Base-by-base conservation (phyloP, 2,888 invertebrate species). In the Pecten maximus region DNA sequence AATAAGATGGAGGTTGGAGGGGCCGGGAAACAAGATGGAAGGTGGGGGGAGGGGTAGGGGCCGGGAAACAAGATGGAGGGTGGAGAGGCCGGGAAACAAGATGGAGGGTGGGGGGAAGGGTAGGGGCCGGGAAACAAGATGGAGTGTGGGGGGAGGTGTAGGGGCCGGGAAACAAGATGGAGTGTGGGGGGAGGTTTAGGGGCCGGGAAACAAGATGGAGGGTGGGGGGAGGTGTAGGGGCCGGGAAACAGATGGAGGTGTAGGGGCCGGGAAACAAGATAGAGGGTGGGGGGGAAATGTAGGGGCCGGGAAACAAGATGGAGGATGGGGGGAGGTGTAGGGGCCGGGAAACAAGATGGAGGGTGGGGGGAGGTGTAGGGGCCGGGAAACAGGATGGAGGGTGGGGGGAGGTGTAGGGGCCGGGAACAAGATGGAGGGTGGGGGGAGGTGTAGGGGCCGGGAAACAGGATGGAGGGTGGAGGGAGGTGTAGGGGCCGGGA, bases 401-500 rank as follows among this genome's bases (percentile, higher is more conserved):
- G 23, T 86, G 89, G 40, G 89, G 40, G 15, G 89, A 89, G 74
- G 40, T 54, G 40, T 60, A 60, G 90, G 90, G 88, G 40, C 40
- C 39, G 23, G 90, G 88, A 35, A 28, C 15, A 35, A 91, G 87
- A 40, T 91, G 40, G 54, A 90, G 89, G 40, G 87, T n/a, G n/a
- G 48, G 28, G 28, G 40, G 28, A 28, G 54, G 40, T 44, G 40
- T 89, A 89, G 89, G 44, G 40, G 48, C 23, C 40, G 44, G 28
- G 88, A 40, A 23, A 4, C 28, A 23, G 44, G 60, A 60, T 40
- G 60, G 39, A 87, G 40, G 87, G 40, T 89, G 40, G 88, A n/a
- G n/a, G 86, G 40, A 89, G 87, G 44, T 88, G 44, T 35, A 54
- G 90, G 74, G 90, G 92, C 8, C 74, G 88, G 23, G 90, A n/a